Evolutionary conservation across 37 sponge, comb jelly and placozoan genomes (phyloP), one percentile per base, ranked within the genome.

Genomic region (Crambe crambe): DNA sequence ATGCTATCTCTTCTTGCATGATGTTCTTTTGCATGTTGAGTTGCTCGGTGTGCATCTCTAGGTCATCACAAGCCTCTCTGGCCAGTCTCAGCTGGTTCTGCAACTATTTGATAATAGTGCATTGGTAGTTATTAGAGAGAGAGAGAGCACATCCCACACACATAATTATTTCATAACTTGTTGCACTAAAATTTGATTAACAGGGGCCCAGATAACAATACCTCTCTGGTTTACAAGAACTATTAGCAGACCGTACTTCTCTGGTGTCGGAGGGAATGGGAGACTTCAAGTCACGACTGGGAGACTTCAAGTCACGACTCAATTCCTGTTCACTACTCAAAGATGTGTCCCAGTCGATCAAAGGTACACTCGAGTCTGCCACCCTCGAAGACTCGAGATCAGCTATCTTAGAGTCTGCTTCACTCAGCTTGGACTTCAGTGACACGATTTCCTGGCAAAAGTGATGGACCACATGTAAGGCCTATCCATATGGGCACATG

Each of bases 31-130:
- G 88, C 1, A 32, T 1, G 8, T 77, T 57, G 1, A 89, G 79
- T 17, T 54, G 41, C 20, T 59, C 71, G 6, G 67, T 83, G 69
- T 89, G 89, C 89, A 89, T 89, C 44, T 89, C 89, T 30, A 89
- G 41, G 75, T 89, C 89, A 57, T 73, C 64, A 5, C 79, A 32
- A 9, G 89, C 89, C 2, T 79, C 30, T 22, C 83, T 56, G 73
- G 83, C 89, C 74, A 72, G 79, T 29, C 73, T 56, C 58, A 89
- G 68, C 63, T 72, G 78, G 18, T 67, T 43, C 68, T 89, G 76
- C 51, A 89, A 12, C 75, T 89, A 44, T 23, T 65, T n/a, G 37
- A 20, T 30, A 15, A 9, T 20, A 18, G 51, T 42, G 34, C 0
- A 41, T 10, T 26, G 2, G 47, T 10, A 10, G 73, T 20, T 9